These are phyloP conservation scores for Ichneumoninae sp. DNA, from an alignment of 2,888 invertebrate species.

Conservation along the genomic window DNA sequence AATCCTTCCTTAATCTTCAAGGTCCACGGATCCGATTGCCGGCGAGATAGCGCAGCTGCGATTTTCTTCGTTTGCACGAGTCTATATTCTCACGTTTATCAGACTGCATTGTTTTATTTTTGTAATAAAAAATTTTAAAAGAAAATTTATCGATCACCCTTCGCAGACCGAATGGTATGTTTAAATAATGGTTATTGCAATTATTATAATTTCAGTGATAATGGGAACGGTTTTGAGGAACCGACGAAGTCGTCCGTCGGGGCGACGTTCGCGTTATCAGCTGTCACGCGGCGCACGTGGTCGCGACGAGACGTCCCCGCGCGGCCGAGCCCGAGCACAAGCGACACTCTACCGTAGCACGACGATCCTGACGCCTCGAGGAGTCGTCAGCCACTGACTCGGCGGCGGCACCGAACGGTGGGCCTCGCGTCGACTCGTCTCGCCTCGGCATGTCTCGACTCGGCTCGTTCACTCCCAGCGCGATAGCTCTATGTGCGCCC, in stretches of 20 bases:
- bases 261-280: constrained; percentile 60
- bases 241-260: neutral
- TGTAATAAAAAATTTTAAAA: neutral
- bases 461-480: constrained; percentile 83
- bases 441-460: constrained; percentile 85
- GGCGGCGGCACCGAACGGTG: constrained; percentile 60
- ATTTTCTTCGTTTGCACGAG: constrained; percentile 57
- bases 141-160: neutral
- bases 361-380: constrained; percentile 85
- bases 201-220: neutral
- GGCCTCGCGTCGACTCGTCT: constrained; percentile 85
- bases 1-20: neutral
- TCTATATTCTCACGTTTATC: constrained; percentile 27
- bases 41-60: constrained; percentile 43
- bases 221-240: neutral
- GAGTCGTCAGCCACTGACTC: constrained; percentile 82
- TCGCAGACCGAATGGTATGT: neutral
- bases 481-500: constrained; percentile 83
- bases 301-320: constrained; percentile 84
- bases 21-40: constrained; percentile 62
- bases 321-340: neutral
- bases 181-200: neutral
- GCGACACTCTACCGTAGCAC: constrained; percentile 85
- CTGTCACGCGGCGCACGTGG: constrained; percentile 82
- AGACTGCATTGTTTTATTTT: constrained; percentile 51